Percentiles rank a stretch among this genome's conserved stretches.
Evolutionary conservation across 2,888 invertebrate species (phyloP).

Genomic region (Exephanes ischioxanthus): DNA sequence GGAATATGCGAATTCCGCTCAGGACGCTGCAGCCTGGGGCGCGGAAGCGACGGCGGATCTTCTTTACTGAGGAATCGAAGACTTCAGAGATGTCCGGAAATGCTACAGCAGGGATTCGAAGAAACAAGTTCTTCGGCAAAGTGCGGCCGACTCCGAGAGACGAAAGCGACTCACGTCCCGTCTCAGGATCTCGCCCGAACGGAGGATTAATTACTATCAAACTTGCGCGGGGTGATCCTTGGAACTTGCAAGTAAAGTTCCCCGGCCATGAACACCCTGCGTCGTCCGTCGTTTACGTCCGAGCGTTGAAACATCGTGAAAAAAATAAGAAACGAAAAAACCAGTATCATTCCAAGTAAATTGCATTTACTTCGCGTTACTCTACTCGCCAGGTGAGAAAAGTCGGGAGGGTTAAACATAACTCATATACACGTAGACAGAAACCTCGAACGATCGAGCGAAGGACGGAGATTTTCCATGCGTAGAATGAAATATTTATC

Average conservation of each 20-base stretch:
- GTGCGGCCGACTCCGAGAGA: background rate
- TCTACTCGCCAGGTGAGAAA: slow-evolving; percentile 51
- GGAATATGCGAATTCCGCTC: slow-evolving; percentile 84
- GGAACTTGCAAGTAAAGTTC: slow-evolving; percentile 48
- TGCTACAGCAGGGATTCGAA: background rate
- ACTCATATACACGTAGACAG: slow-evolving; percentile 29
- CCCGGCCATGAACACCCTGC: slow-evolving; percentile 63
- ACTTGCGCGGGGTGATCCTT: slow-evolving; percentile 53
- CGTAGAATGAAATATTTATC: slow-evolving; percentile 67
- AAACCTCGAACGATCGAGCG: slow-evolving; percentile 30
- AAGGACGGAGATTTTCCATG: slow-evolving; percentile 68
- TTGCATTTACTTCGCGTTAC: slow-evolving; percentile 78
- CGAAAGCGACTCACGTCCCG: slow-evolving; percentile 2
- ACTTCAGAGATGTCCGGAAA: background rate
- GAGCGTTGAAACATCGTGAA: background rate
- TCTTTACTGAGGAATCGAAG: slow-evolving; percentile 80
- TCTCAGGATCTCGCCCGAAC: slow-evolving; percentile 2
- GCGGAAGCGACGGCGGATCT: slow-evolving; percentile 85
- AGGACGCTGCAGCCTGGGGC: slow-evolving; percentile 85
- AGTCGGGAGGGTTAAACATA: slow-evolving; percentile 28
- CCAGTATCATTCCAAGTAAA: slow-evolving; percentile 80
- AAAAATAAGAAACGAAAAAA: slow-evolving; percentile 19
- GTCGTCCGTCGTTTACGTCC: slow-evolving; percentile 15
- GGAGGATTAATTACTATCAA: slow-evolving; percentile 25
- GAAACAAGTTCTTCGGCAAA: slow-evolving; percentile 26